Conservation (phyloP, 1,140 invertebrate genomes). For the Andricus grossulariae region DNA sequence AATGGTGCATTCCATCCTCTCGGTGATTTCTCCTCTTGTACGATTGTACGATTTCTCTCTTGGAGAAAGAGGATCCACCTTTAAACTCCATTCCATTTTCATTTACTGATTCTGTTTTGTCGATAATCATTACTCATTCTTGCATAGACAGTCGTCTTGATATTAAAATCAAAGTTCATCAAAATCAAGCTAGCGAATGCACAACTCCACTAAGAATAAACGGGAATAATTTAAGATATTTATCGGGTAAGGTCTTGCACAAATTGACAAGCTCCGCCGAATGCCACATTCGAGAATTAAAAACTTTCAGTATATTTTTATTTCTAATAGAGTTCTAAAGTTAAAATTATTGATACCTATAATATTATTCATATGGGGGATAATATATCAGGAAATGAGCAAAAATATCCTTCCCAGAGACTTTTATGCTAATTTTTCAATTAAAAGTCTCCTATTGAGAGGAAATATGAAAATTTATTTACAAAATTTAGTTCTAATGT, state of each 20-base stretch:
- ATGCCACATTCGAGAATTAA: constrained; percentile 3
- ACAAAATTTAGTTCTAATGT: too few relatives aligned
- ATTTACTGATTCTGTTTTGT: too few relatives aligned
- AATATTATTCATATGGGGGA: neutral
- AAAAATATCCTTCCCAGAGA: too few relatives aligned
- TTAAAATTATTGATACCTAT: neutral
- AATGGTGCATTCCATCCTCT: constrained; percentile 45
- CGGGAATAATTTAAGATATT: neutral
- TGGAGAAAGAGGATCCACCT: too few relatives aligned
- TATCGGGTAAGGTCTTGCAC: neutral
- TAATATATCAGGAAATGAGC: too few relatives aligned
- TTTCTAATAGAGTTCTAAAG: neutral
- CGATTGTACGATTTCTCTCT: too few relatives aligned
- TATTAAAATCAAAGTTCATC: constrained; percentile 18
- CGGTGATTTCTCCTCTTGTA: constrained; percentile 10
- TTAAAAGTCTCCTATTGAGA: too few relatives aligned
- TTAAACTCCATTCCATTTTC: too few relatives aligned
- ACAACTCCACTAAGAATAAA: neutral
- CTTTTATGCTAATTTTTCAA: too few relatives aligned
- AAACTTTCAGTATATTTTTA: constrained; percentile 11
- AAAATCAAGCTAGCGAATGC: constrained; percentile 15
- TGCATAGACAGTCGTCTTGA: neutral
- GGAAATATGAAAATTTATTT: too few relatives aligned
- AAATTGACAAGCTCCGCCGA: constrained; percentile 1
- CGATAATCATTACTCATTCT: too few relatives aligned